A percentile compares a stretch with the other conserved stretches of the same genome.
Evolutionary conservation across 2,797 vertebrate genomes (phyloP).

Genomic region (Emys orbicularis): DNA sequence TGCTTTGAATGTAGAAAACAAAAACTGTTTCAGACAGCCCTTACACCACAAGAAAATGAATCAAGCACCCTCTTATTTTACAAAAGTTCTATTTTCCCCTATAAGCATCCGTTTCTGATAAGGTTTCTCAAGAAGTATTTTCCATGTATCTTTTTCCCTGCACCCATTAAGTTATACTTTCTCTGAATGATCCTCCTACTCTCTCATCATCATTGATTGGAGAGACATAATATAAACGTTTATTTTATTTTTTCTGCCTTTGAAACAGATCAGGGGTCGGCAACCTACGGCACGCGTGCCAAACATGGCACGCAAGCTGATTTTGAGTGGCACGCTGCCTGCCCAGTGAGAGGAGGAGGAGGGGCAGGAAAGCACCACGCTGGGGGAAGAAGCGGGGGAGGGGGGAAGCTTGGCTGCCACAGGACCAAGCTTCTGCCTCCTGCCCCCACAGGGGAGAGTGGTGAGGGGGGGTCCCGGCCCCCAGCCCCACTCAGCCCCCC

Average conservation of each 20-base stretch:
- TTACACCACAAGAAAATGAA: background rate
- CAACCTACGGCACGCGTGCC: no score
- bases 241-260: background rate
- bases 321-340: no score
- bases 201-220: background rate
- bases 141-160: slow-evolving; percentile 38
- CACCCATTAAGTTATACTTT: slow-evolving; percentile 19
- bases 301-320: no score
- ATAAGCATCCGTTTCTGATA: slow-evolving; percentile 13
- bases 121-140: background rate
- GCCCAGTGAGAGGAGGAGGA: no score
- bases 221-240: background rate
- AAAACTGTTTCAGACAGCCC: background rate
- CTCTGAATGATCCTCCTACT: slow-evolving; percentile 31
- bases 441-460: no score
- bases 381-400: no score
- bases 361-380: no score
- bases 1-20: background rate
- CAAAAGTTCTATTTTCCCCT: background rate
- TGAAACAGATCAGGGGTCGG: background rate
- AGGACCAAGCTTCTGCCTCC: no score
- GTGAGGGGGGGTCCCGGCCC: no score
- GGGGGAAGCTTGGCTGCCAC: no score
- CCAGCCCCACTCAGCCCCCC: no score
- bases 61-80: background rate